Percentiles rank a stretch among this genome's conserved stretches.
Evolutionary conservation across 2,797 vertebrate genomes (phyloP).

Genomic region (Pagetopsis macropterus): DNA sequence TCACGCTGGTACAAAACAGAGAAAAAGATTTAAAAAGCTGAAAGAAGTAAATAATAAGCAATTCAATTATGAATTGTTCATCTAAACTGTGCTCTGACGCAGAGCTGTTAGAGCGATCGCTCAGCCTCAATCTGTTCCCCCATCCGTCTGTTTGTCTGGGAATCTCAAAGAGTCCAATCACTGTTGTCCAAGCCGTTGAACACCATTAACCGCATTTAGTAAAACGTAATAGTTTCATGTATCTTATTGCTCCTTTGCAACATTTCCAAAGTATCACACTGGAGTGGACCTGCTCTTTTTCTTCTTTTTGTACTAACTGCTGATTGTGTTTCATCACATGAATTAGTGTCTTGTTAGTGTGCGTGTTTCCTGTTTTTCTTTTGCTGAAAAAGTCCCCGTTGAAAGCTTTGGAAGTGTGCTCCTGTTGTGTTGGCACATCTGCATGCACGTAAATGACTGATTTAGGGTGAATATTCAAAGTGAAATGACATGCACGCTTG

Average conservation of each 20-base stretch:
- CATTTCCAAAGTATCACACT: not conserved
- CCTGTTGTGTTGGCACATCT: not conserved
- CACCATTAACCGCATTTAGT: constrained; percentile 4
- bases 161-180: constrained; percentile 6
- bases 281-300: not conserved
- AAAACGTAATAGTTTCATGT: not conserved
- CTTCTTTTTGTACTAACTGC: not conserved
- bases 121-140: not conserved
- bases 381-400: not conserved
- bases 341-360: not conserved
- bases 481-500: not conserved
- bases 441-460: not conserved
- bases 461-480: not conserved
- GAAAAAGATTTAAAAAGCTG: not conserved
- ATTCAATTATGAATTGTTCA: not conserved
- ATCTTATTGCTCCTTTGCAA: constrained; percentile 1
- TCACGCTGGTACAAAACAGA: not conserved
- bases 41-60: not conserved
- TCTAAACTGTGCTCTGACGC: not conserved
- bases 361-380: not conserved
- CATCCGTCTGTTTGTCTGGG: constrained; percentile 3
- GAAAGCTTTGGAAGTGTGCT: not conserved
- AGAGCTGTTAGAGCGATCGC: not conserved
- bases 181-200: not conserved
- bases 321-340: not conserved